Base-by-base conservation (phyloP, 2,888 invertebrate genomes). In the Bedellia somnulentella region DNA sequence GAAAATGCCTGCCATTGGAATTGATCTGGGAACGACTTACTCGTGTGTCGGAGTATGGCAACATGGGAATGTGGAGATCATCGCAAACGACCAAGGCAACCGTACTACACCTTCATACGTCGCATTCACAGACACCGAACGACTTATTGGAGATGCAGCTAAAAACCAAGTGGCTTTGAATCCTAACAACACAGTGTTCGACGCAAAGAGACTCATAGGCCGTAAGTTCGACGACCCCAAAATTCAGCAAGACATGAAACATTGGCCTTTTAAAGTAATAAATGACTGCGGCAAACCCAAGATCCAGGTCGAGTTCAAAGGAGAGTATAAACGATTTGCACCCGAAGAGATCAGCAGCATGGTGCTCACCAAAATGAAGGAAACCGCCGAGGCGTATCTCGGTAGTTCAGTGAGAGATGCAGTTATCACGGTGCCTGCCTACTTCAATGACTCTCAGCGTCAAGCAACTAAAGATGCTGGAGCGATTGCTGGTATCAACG, bases 51-150 rank as follows among this genome's bases (percentile, higher is more conserved):
- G 88, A 44, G 88, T 89, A n/a, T 90, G 86, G 81, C 86, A 88
- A 52, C 82, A 89, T 50, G 86, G 85, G 35, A 85, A 87, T 56
- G 87, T 89, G 36, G 87, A 88, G 54, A 88, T 88, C 52, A 90
- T 92, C 51, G 89, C 92, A 33, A 93, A 93, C 54, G 90, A 91
- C 54, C 90, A 91, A 63, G 92, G 91, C 37, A 92, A 92, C 60
- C 75, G 91, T 30, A 91, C 90, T 8, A 93, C 91, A 29, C 91
- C 92, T 27, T 88, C 88, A 39, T 93, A 89, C 62, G 91, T 92
- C 29, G 90, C 89, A 4, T 93, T 92, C 57, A 90, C 88, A 14
- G 90, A 92, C 43, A 22, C 29, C 6, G 29, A 29, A 15, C 29
- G 29, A 12, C 75, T 92, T 21, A 88, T 92, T 44, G 91, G 92